Conservation (phyloP, 2,797 vertebrate genomes). For the Sebastes elongatus region DNA sequence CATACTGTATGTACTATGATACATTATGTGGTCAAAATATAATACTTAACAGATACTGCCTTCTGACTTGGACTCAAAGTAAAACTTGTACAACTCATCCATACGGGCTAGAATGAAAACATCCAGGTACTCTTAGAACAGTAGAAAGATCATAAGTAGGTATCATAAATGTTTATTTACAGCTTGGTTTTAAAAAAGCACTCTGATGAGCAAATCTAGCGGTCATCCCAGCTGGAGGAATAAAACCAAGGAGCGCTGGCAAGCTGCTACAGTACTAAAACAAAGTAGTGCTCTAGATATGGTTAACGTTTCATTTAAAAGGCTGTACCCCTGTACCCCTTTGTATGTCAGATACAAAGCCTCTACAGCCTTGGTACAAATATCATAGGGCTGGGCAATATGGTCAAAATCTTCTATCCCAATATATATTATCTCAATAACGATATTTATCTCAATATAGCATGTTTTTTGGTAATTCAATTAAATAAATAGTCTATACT, state of each 20-base stretch:
- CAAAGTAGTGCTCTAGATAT: no score
- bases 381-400: no score
- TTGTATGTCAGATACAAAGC: neutral
- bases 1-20: neutral
- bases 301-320: neutral
- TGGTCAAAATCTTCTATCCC: no score
- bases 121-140: no score
- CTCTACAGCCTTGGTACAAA: neutral
- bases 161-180: neutral
- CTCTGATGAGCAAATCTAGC: constrained; percentile 15
- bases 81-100: neutral
- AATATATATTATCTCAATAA: no score
- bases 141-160: no score
- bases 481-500: no score
- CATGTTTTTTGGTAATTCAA: no score
- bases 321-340: neutral
- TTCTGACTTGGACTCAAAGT: neutral
- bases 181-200: constrained; percentile 7
- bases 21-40: neutral
- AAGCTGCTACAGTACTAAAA: neutral
- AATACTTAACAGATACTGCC: neutral
- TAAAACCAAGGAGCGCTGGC: no score
- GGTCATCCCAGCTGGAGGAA: neutral
- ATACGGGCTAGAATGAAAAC: neutral
- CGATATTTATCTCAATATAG: no score